Conservation (phyloP, 2,888 invertebrate species). For the Cancer borealis region DNA sequence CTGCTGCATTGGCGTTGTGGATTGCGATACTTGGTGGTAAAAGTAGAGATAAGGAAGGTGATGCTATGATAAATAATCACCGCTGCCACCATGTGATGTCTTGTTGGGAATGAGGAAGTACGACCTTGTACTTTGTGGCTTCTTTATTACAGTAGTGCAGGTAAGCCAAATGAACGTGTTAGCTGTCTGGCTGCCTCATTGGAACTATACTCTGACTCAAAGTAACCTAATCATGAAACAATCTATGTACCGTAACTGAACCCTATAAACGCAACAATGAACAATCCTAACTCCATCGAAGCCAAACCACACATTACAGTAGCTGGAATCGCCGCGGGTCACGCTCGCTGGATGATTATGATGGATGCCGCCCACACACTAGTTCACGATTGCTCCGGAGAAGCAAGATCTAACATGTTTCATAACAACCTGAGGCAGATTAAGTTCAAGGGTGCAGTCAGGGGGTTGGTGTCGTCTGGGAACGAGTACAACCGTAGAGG, state of each 20-base stretch:
- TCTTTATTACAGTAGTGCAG: no score
- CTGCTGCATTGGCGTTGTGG: neutral
- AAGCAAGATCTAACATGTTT: constrained; percentile 47
- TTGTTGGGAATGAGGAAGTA: neutral
- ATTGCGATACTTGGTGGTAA: neutral
- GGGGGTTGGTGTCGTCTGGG: constrained; percentile 31
- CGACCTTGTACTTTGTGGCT: no score
- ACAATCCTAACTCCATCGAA: no score
- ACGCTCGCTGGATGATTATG: neutral
- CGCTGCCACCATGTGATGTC: constrained; percentile 33
- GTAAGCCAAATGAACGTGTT: no score
- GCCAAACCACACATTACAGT: neutral
- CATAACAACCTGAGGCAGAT: constrained; percentile 23
- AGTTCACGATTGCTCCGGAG: neutral
- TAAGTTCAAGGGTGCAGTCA: constrained; percentile 1
- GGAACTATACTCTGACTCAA: no score
- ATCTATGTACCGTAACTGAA: no score
- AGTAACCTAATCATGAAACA: no score
- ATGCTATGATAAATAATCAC: neutral
- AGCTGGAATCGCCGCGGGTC: neutral
- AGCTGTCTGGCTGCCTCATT: no score
- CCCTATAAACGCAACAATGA: no score
- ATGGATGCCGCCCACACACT: no score
- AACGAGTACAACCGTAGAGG: constrained; percentile 51
- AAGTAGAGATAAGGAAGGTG: neutral